Evolutionary conservation across 2,797 vertebrate genomes (phyloP).

Genomic region (Macrochelys suwanniensis): DNA sequence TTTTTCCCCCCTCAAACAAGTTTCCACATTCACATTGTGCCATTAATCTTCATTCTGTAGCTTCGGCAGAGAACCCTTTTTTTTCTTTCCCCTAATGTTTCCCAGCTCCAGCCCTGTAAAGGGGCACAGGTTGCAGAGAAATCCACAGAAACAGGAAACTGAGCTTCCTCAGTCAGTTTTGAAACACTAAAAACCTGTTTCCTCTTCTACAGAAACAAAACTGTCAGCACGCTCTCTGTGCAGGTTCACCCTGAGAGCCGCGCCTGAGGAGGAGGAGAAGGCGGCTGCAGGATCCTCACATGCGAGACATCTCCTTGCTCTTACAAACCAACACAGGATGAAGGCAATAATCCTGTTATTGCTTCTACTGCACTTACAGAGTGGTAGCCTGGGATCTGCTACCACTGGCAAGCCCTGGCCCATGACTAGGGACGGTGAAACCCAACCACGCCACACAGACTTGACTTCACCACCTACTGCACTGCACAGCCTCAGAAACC

Average conservation of each 20-base stretch:
- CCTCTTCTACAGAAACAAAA: constrained; percentile 75
- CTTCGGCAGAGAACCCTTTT: constrained; percentile 52
- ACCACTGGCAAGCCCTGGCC: neutral
- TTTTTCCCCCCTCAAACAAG: constrained; percentile 17
- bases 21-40: constrained; percentile 68
- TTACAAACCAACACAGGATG: constrained; percentile 64
- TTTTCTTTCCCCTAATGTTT: constrained; percentile 47
- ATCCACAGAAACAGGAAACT: constrained; percentile 83
- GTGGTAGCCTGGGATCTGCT: constrained; percentile 29
- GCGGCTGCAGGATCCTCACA: neutral
- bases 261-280: constrained; percentile 19
- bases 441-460: neutral
- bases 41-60: constrained; percentile 64
- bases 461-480: neutral
- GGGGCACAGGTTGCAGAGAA: constrained; percentile 74
- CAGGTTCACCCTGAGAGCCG: constrained; percentile 51
- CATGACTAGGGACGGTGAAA: neutral
- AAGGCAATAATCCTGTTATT: constrained; percentile 56
- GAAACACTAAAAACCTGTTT: constrained; percentile 80
- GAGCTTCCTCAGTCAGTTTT: constrained; percentile 77
- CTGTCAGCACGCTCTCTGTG: constrained; percentile 32
- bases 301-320: neutral
- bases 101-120: constrained; percentile 43
- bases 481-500: neutral
- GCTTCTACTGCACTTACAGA: constrained; percentile 65